Evolutionary conservation across 2,888 invertebrate species (phyloP).

Genomic region (Scaptomyza flava): DNA sequence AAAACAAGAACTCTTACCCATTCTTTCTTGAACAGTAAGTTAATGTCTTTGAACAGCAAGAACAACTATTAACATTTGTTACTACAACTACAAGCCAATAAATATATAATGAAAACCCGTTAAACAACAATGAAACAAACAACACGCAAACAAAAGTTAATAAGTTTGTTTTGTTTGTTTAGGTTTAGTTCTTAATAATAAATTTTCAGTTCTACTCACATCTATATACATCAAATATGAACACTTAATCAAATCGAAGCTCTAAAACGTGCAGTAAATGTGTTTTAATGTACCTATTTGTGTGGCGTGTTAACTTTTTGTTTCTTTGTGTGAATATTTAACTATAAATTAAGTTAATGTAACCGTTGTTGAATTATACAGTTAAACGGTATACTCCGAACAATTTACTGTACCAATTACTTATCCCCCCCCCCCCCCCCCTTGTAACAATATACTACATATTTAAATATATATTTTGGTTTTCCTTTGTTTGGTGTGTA

Average conservation of each 20-base stretch:
- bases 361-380: conserved; percentile 40
- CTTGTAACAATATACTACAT: conserved; percentile 14
- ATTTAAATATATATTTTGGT: conserved; percentile 27
- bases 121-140: conserved; percentile 38
- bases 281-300: conserved; percentile 71
- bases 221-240: conserved; percentile 21
- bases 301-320: conserved; percentile 57
- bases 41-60: conserved; percentile 31
- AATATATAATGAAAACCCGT: conserved; percentile 10
- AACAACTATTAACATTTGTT: conserved; percentile 20
- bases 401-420: conserved; percentile 22
- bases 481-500: conserved; percentile 29
- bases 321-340: conserved; percentile 47
- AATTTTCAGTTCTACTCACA: conserved; percentile 53
- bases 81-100: conserved; percentile 9
- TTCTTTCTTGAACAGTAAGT: conserved; percentile 47
- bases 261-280: conserved; percentile 83
- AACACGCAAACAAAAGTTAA: conserved; percentile 61
- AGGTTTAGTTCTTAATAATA: conserved; percentile 52
- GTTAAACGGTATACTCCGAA: conserved; percentile 29
- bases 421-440: conserved; percentile 10
- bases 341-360: conserved; percentile 43
- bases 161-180: conserved; percentile 58
- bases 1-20: conserved; percentile 20
- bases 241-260: conserved; percentile 80